phyloP scores from a whole-genome alignment of 2,888 invertebrate species.

The Cremastinae sp. region DNA sequence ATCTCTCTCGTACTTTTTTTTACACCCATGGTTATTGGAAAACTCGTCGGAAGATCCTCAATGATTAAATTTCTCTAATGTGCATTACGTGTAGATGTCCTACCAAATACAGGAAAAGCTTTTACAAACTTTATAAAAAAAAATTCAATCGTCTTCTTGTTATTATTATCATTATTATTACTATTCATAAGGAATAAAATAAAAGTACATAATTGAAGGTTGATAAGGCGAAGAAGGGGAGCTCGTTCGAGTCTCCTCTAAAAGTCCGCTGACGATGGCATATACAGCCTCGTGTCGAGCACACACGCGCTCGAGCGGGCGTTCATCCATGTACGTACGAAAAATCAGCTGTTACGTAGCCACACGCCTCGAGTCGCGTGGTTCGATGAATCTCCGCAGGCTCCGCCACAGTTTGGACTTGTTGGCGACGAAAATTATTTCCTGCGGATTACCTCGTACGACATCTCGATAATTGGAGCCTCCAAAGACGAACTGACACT shows the following conservation, averaged over 20 bases:
- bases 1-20: too few relatives aligned
- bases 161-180: too few relatives aligned
- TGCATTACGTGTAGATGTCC: constrained; percentile 52
- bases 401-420: constrained; percentile 8
- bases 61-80: constrained; percentile 49
- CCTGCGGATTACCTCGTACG: constrained; percentile 29
- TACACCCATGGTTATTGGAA: neutral
- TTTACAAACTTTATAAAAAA: constrained; percentile 57
- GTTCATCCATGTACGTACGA: constrained; percentile 1
- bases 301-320: neutral
- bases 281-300: constrained; percentile 11
- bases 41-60: constrained; percentile 2
- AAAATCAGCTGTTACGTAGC: constrained; percentile 41
- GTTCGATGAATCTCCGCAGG: neutral
- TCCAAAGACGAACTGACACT: too few relatives aligned
- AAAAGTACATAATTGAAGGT: neutral
- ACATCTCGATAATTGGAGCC: too few relatives aligned
- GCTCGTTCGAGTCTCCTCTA: constrained; percentile 56
- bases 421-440: constrained; percentile 31
- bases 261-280: constrained; percentile 58
- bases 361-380: constrained; percentile 8
- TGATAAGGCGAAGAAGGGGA: neutral
- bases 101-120: constrained; percentile 57
- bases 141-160: too few relatives aligned
- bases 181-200: too few relatives aligned